Conservation (phyloP, 92 coral and sea anemone genomes). For the Phymanthus crucifer region DNA sequence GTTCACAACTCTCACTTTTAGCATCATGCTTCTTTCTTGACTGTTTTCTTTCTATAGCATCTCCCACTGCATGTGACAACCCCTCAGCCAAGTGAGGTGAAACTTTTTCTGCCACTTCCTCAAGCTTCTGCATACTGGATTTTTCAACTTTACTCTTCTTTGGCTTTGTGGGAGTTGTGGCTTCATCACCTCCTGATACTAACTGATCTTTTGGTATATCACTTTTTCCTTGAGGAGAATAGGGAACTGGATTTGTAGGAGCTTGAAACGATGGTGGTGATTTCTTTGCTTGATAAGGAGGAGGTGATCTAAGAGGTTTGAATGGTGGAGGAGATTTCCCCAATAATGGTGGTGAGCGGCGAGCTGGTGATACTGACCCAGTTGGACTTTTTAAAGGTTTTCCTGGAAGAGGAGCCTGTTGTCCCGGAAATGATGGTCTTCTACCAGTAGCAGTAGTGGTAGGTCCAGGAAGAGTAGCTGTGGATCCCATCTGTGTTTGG, state of each 20-base stretch:
- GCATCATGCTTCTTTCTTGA: not conserved
- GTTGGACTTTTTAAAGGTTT: conserved; percentile 16
- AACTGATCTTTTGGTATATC: conserved; percentile 9
- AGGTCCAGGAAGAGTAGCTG: conserved; percentile 8
- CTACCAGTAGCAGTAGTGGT: conserved; percentile 22
- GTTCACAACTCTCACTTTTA: conserved; percentile 1
- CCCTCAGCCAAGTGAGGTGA: conserved; percentile 37
- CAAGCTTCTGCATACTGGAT: conserved; percentile 41
- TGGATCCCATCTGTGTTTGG: conserved; percentile 52
- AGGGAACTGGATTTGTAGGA: conserved; percentile 10
- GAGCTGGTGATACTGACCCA: conserved; percentile 34
- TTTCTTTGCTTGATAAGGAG: conserved; percentile 40
- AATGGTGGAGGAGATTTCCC: conserved; percentile 38
- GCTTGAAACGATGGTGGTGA: conserved; percentile 29
- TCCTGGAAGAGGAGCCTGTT: conserved; percentile 34
- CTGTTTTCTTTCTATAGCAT: conserved; percentile 11
- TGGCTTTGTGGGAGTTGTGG: conserved; percentile 2
- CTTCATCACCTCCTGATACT: not conserved
- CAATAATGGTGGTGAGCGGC: conserved; percentile 34
- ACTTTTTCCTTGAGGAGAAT: conserved; percentile 28
- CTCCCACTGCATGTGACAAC: conserved; percentile 30
- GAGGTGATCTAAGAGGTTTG: conserved; percentile 32
- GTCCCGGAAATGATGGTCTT: conserved; percentile 66
- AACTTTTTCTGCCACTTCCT: conserved; percentile 39
- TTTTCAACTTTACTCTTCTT: conserved; percentile 23